phyloP scores from a whole-genome alignment of 1,140 invertebrate species.

The Drosophila bifasciata region DNA sequence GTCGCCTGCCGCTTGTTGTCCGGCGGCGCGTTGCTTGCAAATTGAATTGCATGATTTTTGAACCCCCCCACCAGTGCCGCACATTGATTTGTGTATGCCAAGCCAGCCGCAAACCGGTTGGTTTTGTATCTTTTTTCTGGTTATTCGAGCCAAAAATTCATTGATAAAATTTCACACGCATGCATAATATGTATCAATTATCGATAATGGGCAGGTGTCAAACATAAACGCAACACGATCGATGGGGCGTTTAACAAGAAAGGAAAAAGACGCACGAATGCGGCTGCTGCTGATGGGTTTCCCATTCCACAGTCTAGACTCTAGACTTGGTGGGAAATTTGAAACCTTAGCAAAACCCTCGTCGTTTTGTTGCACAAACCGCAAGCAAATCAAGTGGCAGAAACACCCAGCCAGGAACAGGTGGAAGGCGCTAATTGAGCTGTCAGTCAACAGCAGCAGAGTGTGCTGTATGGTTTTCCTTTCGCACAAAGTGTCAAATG shows the following conservation, averaged over 20 bases:
- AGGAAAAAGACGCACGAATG: no score
- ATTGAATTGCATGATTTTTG: constrained; percentile 67
- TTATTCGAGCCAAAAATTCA: constrained; percentile 45
- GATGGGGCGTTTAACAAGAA: no score
- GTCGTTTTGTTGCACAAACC: constrained; percentile 24
- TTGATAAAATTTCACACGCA: constrained; percentile 55
- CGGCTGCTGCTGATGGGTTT: no score
- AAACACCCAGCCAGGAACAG: background rate
- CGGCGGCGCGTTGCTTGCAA: constrained; percentile 29
- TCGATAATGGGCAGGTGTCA: constrained; percentile 31
- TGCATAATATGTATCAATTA: constrained; percentile 32
- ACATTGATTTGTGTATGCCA: constrained; percentile 46
- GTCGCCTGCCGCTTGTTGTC: constrained; percentile 21
- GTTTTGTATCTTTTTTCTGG: background rate
- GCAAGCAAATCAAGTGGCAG: constrained; percentile 2
- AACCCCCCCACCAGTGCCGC: background rate
- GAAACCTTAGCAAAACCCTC: constrained; percentile 16
- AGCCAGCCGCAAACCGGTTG: constrained; percentile 43
- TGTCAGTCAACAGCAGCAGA: constrained; percentile 8
- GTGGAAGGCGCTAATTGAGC: constrained; percentile 29
- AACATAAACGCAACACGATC: constrained; percentile 7
- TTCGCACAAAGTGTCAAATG: background rate
- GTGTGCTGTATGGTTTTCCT: background rate
- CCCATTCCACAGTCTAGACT: no score
- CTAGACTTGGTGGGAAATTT: background rate